Base-by-base conservation (phyloP, 2,797 vertebrate genomes). In the Sebastes baramenuke region DNA sequence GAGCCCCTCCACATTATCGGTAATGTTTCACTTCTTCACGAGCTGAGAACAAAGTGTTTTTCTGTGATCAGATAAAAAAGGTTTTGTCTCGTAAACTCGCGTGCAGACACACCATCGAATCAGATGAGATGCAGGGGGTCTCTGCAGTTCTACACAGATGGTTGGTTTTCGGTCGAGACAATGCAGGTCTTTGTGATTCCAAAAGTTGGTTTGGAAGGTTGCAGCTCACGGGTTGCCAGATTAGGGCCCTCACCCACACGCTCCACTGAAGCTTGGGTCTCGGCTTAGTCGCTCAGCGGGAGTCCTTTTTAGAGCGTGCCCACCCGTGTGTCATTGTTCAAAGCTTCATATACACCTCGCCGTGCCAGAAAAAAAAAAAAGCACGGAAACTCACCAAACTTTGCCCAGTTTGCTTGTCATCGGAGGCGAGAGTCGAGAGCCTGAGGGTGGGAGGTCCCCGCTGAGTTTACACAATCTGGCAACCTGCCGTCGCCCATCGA, bases 291-390 rank as follows among this genome's bases (percentile, higher is more conserved):
- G 55, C 94, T 92, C 93, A 84, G 84, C 84, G 29, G 94, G 93
- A 84, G 87, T 87, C 81, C 85, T 38, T 80, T 89, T 86, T 72
- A 87, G 87, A 91, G 80, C 54, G 62, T 93, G 89, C 93, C 92
- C 93, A 92, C 90, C 90, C 90, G 79, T 80, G 90, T 93, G 91
- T 94, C 92, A 94, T 95, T 95, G 94, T 95, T 95, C 90, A 88
- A 87, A 72, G 90, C 89, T 86, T 91, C 83, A 27, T 74, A 83
- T 54, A 86, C 84, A 87, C 88, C 77, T 92, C 77, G n/a, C n/a
- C 18, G 13, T 77, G 91, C 93, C 94, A 38, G 38, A 0, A 6
- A 38, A 38, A 91, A 92, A 92, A 84, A 87, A 90, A 84, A 87
- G 77, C 87, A 79, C 83, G 10, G 32, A 55, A 55, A 82, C 61